Evolutionary conservation across 92 coral and sea anemone species (phyloP).

Genomic region (Porites divaricata): DNA sequence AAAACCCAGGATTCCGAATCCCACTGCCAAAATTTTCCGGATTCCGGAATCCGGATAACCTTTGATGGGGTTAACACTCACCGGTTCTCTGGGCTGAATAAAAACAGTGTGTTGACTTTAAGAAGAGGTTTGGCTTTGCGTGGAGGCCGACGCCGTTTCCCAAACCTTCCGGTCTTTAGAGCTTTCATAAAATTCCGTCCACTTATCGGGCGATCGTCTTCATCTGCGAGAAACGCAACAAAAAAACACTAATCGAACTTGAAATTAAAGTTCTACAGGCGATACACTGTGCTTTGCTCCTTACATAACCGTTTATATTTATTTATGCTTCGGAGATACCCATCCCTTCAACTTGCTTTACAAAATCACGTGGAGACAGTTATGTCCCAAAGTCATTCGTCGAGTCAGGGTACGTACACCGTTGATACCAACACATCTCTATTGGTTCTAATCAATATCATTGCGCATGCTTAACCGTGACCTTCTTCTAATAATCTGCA

Average conservation of each 20-base stretch:
- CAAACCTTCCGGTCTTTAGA: slow-evolving; percentile 71
- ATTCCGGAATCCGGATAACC: neutral
- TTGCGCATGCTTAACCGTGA: neutral
- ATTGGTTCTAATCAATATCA: neutral
- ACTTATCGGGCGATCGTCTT: slow-evolving; percentile 65
- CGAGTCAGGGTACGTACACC: neutral
- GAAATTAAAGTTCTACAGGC: neutral
- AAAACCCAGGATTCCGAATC: too few species aligned
- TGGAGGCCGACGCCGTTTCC: slow-evolving; percentile 69
- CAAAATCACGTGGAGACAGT: neutral
- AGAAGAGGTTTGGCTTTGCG: slow-evolving; percentile 74
- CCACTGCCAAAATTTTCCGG: neutral
- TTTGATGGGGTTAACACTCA: slow-evolving; percentile 11
- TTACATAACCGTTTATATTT: neutral
- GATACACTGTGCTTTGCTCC: neutral
- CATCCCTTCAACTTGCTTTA: neutral
- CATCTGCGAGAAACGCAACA: slow-evolving; percentile 40
- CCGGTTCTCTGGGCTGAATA: slow-evolving; percentile 95
- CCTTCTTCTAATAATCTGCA: neutral
- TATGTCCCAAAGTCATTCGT: neutral
- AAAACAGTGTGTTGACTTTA: slow-evolving; percentile 76
- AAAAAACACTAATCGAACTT: neutral
- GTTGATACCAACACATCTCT: neutral
- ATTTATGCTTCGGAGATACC: too few species aligned
- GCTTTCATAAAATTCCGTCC: slow-evolving; percentile 75